Evolutionary conservation across 2,113 vertebrate genomes (phyloP), one percentile per base, ranked within the genome.

Genomic region (Cromileptes altivelis): DNA sequence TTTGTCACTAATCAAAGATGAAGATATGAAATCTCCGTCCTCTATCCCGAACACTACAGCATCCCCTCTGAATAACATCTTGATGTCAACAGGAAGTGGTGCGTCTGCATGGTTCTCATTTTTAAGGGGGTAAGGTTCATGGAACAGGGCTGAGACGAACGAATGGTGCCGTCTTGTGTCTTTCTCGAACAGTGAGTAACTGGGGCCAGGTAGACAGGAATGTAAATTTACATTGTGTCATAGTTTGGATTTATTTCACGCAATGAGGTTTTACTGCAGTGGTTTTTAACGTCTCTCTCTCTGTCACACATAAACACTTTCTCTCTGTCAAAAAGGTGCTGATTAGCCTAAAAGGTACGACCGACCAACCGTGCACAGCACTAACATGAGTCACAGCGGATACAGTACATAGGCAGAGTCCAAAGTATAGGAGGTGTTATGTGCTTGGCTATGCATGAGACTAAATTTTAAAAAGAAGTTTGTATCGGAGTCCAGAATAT

Each of bases 401-500:
- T 60, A 88, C 74, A 81, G 71, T 65, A 58, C 89, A 84, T 64
- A 80, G 76, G 85, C 86, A 67, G 75, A 86, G 74, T 83, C 84
- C 78, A 62, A 58, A 53, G n/a, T 74, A 50, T 37, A 70, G 82
- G 71, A 88, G 91, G 80, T 82, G 82, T 94, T 87, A 82, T 80
- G 85, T 92, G 94, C 94, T 94, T 92, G 85, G 93, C 92, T 95
- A 92, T 94, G 92, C 94, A 95, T 95, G 94, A 94, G 88, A 91
- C 68, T 70, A 91, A 83, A 86, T 87, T 91, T 87, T 81, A 88
- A 90, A 84, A 74, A 68, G 25, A 85, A 63, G 72, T 85, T 93
- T 93, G 91, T 91, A 90, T 93, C 64, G 2, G 52, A 70, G 53
- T 86, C 75, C 55, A 53, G 47, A 65, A 57, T 19, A 67, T 30